These are phyloP conservation scores for Andrena cerasifolii DNA, from an alignment of 1,140 invertebrate genomes.

Conservation along the genomic window DNA sequence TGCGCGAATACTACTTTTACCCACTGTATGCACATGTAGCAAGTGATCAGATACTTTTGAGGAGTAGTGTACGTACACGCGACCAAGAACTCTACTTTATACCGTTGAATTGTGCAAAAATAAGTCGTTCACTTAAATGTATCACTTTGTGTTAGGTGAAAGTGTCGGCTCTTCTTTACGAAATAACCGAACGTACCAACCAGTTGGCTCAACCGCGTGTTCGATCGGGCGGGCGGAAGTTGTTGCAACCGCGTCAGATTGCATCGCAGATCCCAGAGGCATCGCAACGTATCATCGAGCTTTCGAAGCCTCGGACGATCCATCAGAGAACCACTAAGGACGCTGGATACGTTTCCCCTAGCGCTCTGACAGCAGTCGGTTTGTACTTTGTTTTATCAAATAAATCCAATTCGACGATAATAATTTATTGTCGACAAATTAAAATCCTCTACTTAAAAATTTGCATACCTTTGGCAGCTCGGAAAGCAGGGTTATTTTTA, in stretches of 20 bases:
- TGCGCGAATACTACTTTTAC: too few species aligned
- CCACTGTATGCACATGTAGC: too few species aligned
- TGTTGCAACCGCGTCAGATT: background rate
- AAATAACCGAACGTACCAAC: slow-evolving; percentile 59
- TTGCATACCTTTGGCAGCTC: too few species aligned
- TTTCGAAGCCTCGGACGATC: slow-evolving; percentile 43
- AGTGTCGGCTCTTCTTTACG: slow-evolving; percentile 45
- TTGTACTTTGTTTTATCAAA: slow-evolving; percentile 5
- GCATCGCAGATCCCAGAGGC: slow-evolving; percentile 5
- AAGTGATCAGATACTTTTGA: too few species aligned
- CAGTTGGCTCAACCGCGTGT: slow-evolving; percentile 47
- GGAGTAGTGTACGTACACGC: too few species aligned
- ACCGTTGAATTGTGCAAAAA: too few species aligned
- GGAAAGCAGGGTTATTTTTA: background rate
- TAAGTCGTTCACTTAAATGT: too few species aligned
- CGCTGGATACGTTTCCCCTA: slow-evolving; percentile 23
- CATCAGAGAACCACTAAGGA: slow-evolving; percentile 20
- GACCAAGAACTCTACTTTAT: too few species aligned
- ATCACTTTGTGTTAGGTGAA: slow-evolving; percentile 43
- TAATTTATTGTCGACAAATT: too few species aligned
- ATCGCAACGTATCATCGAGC: slow-evolving; percentile 34
- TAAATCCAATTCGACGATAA: too few species aligned
- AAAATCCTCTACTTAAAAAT: too few species aligned
- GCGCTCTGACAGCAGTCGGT: slow-evolving; percentile 47
- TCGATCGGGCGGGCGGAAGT: background rate